Evolutionary conservation across 2,888 invertebrate species (phyloP), one percentile per base, ranked within the genome.

Genomic region (Troides oblongomaculatus): DNA sequence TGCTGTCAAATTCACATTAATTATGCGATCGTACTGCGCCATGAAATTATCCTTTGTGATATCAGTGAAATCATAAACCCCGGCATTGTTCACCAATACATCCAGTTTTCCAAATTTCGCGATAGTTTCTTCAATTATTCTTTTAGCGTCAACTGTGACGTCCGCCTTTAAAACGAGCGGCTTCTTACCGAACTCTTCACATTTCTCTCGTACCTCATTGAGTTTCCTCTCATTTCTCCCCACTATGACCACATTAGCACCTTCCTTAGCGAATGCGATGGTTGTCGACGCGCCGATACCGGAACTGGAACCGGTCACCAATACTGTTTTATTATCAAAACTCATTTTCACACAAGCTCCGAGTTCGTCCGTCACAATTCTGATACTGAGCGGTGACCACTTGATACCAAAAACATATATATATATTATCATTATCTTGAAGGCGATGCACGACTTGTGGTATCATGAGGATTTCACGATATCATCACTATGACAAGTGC

Each of bases 191-290:
- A 57, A 39, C 56, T 74, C 71, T 25, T 78, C 74, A 67, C 88
- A 89, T 50, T 75, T 75, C 3, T 79, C 74, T 0, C 80, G 77
- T 0, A 85, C 79, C 18, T 71, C 72, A 53, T 76, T 74, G 0
- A 89, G 75, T 71, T 85, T 79, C 2, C 74, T 69, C 57, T 84
- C 83, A 71, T 88, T 81, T 75, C 88, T 79, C n/a, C 85, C 88
- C 0, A 88, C 78, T 2, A 89, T 72, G 0, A 83, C 77, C 0
- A 89, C 77, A 25, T 76, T 74, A 0, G 88, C 88, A 23, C 84
- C 82, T 50, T 85, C 78, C 64, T 79, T 82, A 46, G 82, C 77
- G 23, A 85, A 84, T 0, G 70, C 21, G 12, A 81, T 71, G 0
- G 84, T 85, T 14, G 81, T 78, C 8, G 76, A 73, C 5, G 79